Evolutionary conservation across 2,113 vertebrate genomes (phyloP).

Genomic region (Heterochromis multidens): DNA sequence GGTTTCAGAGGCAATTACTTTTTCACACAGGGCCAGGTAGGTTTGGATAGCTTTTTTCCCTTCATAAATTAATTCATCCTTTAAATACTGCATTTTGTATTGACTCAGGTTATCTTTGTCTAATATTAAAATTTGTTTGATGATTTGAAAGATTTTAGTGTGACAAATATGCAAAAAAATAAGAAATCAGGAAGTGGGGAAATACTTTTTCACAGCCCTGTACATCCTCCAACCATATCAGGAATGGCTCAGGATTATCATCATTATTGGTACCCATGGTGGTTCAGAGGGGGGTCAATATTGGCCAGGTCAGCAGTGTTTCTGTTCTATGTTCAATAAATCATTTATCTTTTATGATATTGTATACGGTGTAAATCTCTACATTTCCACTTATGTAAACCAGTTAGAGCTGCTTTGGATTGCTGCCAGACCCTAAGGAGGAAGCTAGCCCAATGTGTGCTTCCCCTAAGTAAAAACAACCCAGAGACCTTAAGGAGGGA

Average conservation of each 20-base stretch:
- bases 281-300: too few species aligned
- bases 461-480: background rate
- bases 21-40: too few species aligned
- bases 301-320: background rate
- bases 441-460: background rate
- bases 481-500: background rate
- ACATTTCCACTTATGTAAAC: background rate
- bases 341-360: background rate
- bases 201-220: background rate
- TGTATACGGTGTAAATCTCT: background rate
- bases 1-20: too few species aligned
- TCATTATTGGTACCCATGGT: too few species aligned
- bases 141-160: background rate
- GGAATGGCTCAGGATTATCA: too few species aligned
- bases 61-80: too few species aligned
- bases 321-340: background rate
- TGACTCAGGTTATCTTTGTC: too few species aligned
- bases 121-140: too few species aligned
- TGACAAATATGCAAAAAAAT: background rate
- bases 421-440: background rate
- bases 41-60: too few species aligned
- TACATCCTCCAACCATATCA: background rate
- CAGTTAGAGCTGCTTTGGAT: background rate
- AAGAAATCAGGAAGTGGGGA: background rate
- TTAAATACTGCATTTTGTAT: too few species aligned